Base-by-base conservation (phyloP, 2,888 invertebrate species). In the Halictus ligatus region DNA sequence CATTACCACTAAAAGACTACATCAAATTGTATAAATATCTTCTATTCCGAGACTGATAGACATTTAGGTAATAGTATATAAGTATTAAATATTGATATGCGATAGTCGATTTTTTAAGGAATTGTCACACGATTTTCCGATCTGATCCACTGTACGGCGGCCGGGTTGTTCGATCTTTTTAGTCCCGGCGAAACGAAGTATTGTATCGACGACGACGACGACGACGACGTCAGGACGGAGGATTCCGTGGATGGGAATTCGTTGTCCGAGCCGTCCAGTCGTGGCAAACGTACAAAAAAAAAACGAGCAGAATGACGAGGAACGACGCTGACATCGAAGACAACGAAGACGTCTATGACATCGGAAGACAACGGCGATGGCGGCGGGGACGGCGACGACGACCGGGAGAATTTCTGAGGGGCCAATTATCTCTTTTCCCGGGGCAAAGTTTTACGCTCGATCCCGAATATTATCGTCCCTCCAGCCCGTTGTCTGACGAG, bases 391-490 rank as follows among this genome's bases (percentile, higher is more conserved):
- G 69, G 43, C 72, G 79, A 25, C 87, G 82, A 73, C 83, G 83
- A 81, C 88, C 86, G 79, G 86, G 80, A 81, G 88, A 89, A 90
- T 90, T 90, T 89, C 89, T 78, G 85, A 84, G 84, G 74, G 84
- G 82, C 89, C 90, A 90, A 90, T 90, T 90, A 90, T 90, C 88
- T 88, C 88, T 90, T 90, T 88, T 89, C 88, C 81, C 67, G 85
- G 82, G 83, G 84, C 86, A 87, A 90, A 90, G 88, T 89, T 92
- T 90, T 88, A 85, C 88, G 86, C 89, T 88, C 89, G 90, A 92
- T 91, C 88, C 89, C 88, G 87, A 91, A 92, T 92, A 91, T 92
- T 90, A 91, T 91, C 90, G 89, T 91, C 86, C 88, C 87, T 87
- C 83, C 85, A 89, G 91, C 82, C 87, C 88, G 88, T 90, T 87